Evolutionary conservation across 2,113 vertebrate genomes (phyloP).

Genomic region (Proterorhinus semilunaris): DNA sequence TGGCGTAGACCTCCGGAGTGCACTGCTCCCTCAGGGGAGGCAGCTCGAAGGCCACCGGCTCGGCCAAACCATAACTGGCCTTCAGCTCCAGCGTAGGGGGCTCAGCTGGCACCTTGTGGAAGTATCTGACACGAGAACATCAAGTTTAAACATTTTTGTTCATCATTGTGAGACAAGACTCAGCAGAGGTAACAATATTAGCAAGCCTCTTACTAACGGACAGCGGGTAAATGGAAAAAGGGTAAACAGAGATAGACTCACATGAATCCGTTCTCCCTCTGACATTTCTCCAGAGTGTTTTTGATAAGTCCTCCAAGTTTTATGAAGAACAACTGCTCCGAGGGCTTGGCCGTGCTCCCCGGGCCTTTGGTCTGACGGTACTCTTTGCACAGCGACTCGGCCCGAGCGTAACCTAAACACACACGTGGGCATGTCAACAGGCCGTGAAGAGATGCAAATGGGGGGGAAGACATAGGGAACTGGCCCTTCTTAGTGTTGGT

Average conservation of each 20-base stretch:
- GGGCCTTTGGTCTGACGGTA: constrained; percentile 96
- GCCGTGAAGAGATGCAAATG: background rate
- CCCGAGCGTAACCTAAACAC: constrained; percentile 84
- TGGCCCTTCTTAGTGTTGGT: background rate
- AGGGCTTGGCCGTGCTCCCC: constrained; percentile 92
- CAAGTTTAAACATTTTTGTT: background rate
- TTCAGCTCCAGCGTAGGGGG: constrained; percentile 92
- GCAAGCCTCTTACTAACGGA: too few species aligned
- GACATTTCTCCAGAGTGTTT: constrained; percentile 93
- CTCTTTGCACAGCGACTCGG: constrained; percentile 93
- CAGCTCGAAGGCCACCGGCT: constrained; percentile 88
- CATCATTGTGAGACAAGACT: too few species aligned
- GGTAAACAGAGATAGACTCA: constrained; percentile 66
- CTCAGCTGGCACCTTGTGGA: constrained; percentile 93
- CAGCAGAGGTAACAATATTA: too few species aligned
- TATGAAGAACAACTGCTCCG: constrained; percentile 94
- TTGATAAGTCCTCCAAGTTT: constrained; percentile 89
- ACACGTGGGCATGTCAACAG: background rate
- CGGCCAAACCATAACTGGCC: constrained; percentile 93
- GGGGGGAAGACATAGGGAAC: constrained; percentile 35
- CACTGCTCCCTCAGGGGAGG: constrained; percentile 82
- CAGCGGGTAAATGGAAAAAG: too few species aligned
- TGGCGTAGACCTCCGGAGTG: constrained; percentile 85
- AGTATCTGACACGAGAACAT: constrained; percentile 81
- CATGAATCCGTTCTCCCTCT: constrained; percentile 98